Base-by-base conservation (phyloP, 2,113 vertebrate genomes). In the Pampusana beccarii region DNA sequence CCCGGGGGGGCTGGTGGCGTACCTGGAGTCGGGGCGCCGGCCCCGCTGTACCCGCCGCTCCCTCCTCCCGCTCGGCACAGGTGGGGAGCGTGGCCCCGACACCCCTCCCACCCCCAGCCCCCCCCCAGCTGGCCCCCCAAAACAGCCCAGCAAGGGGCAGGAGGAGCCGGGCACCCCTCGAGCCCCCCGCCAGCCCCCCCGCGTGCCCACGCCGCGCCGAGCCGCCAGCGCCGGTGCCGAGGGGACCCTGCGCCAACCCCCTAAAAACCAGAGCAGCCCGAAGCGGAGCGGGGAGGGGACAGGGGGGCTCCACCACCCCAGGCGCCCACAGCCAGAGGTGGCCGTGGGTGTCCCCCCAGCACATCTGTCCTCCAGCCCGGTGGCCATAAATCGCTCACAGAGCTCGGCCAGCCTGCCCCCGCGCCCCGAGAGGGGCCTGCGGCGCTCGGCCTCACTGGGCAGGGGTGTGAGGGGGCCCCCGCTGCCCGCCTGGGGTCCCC, bases 11-110 rank as follows among this genome's bases (percentile, higher is more conserved):
- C 96, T 99, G 91, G 98, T 99, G 61, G 98, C 99, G 75, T 99
- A 99, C 83, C 94, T 99, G 70, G 99, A 99, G 88, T 99, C 99
- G 3, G 98, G 98, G 29, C 98, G 98, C 18, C 97, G 99, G 9
- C 94, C 99, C 3, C 98, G 98, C 38, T 98, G 98, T 90, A 99
- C 98, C 26, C 98, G 98, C 83, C 98, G 98, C 54, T 98, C 98
- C 44, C 99, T 99, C n/a, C 94, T 99, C 34, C 94, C 97, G 0
- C 91, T 98, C 42, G 94, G 99, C 96, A 97, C 79, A 0, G 95
- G 94, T 1, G 97, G 95, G 3, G 95, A 57, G 13, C 24, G 86
- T 38, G 25, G 73, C 86, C 51, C 91, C 9, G 3, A 17, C 40
- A 21, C 53, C 21, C 3, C 66, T 7, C 14, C 2, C 1, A 12